Evolutionary conservation across 2,888 invertebrate species (phyloP).

Genomic region (Marasmarcha lunaedactyla): DNA sequence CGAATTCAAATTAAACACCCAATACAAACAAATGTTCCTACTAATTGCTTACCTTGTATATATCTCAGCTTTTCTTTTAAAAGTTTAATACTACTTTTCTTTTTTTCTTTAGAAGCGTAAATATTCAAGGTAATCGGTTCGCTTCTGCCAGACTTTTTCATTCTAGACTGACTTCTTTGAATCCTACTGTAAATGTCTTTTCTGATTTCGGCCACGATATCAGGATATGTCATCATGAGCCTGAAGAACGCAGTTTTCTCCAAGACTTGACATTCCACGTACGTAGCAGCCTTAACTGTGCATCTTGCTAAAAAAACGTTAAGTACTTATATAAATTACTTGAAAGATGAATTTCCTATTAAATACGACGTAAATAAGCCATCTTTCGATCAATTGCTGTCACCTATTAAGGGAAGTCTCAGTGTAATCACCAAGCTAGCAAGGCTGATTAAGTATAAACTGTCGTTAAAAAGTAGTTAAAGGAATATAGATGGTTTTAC

Average conservation of each 20-base stretch:
- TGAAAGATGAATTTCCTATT: too few relatives aligned
- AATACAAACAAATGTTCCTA: too few relatives aligned
- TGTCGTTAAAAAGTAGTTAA: too few relatives aligned
- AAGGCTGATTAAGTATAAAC: too few relatives aligned
- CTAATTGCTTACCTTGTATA: slow-evolving; percentile 36
- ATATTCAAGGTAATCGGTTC: slow-evolving; percentile 41
- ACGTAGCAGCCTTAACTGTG: slow-evolving; percentile 62
- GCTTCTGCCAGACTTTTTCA: slow-evolving; percentile 22
- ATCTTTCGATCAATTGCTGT: background rate
- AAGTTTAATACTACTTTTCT: slow-evolving; percentile 60
- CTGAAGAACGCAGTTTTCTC: slow-evolving; percentile 56
- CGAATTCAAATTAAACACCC: too few relatives aligned
- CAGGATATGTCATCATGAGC: slow-evolving; percentile 59
- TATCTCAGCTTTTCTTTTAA: slow-evolving; percentile 57
- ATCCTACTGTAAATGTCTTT: slow-evolving; percentile 41
- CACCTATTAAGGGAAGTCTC: background rate
- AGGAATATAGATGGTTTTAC: too few relatives aligned
- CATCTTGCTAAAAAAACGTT: slow-evolving; percentile 50
- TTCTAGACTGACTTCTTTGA: slow-evolving; percentile 27
- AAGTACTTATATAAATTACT: too few relatives aligned
- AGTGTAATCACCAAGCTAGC: background rate
- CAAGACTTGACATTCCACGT: slow-evolving; percentile 65
- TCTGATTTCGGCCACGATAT: slow-evolving; percentile 38
- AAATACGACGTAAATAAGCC: background rate
- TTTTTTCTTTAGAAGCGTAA: slow-evolving; percentile 52